Base-by-base conservation (phyloP, 2,797 vertebrate genomes). In the Tadarida brasiliensis region DNA sequence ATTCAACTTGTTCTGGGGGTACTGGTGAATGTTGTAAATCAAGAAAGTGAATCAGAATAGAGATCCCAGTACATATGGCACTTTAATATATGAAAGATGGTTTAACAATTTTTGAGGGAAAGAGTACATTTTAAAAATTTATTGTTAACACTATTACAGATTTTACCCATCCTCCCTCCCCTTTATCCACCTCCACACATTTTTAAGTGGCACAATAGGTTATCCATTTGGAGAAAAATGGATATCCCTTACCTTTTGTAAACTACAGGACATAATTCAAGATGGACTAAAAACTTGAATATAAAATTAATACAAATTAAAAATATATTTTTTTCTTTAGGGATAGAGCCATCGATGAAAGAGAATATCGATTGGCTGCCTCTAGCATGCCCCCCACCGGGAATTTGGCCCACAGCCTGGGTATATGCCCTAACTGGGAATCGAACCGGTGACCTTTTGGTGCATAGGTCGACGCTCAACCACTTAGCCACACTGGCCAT, bases 171-270 rank as follows among this genome's bases (percentile, higher is more conserved):
- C 49, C 49, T 51, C 10, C 49, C 49, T 51, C 49, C 49, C 49
- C 12, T 51, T 51, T 51, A 51, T 9, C 49, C 49, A 51, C 49
- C 49, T 51, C 49, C 49, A 51, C 49, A 51, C 49, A 74, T 47
- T 63, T 86, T 61, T 67, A 93, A 90, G 5, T 61, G 28, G 47
- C 28, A 74, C 24, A 83, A 70, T 35, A 65, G 30, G 30, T 10
- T 93, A 82, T 54, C 33, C 44, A 44, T 80, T 68, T 83, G 85
- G 56, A 71, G 70, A 47, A 78, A 89, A 89, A 63, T 19, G 56
- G 19, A 91, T 16, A 92, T 51, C 26, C 12, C 7, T 90, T 73
- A 51, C 35, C 1, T 86, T 93, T 80, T 90, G n/a, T 61, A 61
- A 93, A 95, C 49, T 17, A 51, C 1, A 74, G 39, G 74, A 93